A percentile compares a stretch with the other conserved stretches of the same genome.
phyloP scores from a whole-genome alignment of 2,797 vertebrate genomes.

The Gallinago solitaria region DNA sequence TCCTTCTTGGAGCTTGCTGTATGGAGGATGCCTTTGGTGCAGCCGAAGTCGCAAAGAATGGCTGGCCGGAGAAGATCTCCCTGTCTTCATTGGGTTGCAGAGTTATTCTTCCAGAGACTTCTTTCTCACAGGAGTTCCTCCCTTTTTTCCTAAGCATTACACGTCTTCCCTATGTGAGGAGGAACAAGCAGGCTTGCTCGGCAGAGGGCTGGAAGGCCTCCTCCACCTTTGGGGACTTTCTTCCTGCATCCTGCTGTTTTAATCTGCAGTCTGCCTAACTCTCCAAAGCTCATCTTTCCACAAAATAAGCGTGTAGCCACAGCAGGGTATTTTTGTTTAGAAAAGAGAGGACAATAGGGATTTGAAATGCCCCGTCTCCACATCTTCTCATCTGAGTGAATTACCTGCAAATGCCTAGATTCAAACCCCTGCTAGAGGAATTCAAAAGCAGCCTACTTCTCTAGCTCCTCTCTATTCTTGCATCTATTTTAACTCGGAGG shows the following conservation, averaged over 20 bases:
- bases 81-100: background rate
- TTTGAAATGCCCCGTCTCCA: background rate
- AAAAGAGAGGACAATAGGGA: background rate
- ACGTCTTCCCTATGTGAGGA: background rate
- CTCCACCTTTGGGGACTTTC: background rate
- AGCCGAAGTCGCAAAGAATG: background rate
- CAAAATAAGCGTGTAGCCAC: background rate
- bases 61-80: background rate
- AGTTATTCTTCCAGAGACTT: background rate
- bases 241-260: background rate
- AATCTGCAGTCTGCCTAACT: background rate
- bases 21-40: background rate
- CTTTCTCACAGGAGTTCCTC: background rate
- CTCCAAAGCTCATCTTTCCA: background rate
- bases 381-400: background rate
- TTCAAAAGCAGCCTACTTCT: slow-evolving; percentile 17
- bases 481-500: background rate
- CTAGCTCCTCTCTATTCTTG: slow-evolving; percentile 10
- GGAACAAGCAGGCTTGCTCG: background rate
- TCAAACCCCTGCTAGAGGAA: background rate
- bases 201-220: background rate
- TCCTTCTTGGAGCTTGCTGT: background rate
- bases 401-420: slow-evolving; percentile 7
- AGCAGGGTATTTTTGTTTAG: background rate
- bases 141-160: background rate